Base-by-base conservation (phyloP, 2,888 invertebrate genomes). In the Meliscaeva auricollis region DNA sequence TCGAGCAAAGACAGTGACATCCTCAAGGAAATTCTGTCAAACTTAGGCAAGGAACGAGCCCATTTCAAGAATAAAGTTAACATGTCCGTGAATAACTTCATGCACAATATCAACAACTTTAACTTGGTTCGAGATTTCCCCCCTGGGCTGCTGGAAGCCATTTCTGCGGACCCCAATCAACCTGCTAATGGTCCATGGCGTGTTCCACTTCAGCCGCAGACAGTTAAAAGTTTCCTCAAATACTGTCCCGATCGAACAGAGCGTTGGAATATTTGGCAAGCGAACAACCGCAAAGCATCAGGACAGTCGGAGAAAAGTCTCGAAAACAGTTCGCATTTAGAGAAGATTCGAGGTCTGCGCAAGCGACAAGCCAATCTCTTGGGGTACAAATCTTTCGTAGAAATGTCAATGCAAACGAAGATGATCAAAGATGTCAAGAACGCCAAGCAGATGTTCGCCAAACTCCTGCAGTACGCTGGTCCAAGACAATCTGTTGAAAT, bases 321-420 rank as follows among this genome's bases (percentile, higher is more conserved):
- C 84, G 94, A 95, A 90, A 97, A 96, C 17, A 96, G 96, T 90
- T 92, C 94, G 0, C 93, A 95, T 89, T 91, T 98, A 75, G 97
- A 98, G 90, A 95, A 96, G 89, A 96, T 98, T 69, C 93, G 98
- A 44, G 92, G 91, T 56, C 90, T 94, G 46, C 94, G 97, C 87
- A 92, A 92, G 52, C 94, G 95, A 46, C 95, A 96, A 89, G 98
- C 98, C 0, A 93, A 95, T 87, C 89, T 95, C 13, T 92, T 98
- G 9, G 98, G 98, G 0, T 98, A 95, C 90, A 93, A 96, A 84
- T 95, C 94, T 70, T 98, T 93, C 91, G 96, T 95, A 0, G 95
- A 97, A 46, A 95, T 98, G 95, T 97, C 97, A 44, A 97, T 98
- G 97, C 95, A 96, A 92, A 98, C 97, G 0, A 98, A 98, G 94